Conservation (phyloP, 2,797 vertebrate genomes). For the Tapera naevia region DNA sequence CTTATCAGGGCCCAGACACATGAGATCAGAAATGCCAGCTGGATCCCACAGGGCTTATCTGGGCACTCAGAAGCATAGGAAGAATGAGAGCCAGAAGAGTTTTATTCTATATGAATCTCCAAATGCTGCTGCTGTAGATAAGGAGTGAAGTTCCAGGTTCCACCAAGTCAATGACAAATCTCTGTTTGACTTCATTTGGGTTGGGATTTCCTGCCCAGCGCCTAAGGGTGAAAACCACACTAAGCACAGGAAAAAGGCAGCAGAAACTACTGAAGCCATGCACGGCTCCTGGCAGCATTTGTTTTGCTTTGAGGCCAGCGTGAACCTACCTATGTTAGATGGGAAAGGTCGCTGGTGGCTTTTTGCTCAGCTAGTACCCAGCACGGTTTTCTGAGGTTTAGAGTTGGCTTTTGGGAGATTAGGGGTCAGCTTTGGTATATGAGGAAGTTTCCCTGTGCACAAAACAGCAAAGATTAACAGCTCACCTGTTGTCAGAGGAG, state of each 20-base stretch:
- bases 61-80: conserved; percentile 29
- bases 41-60: conserved; percentile 53
- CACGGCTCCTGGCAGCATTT: neutral
- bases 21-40: conserved; percentile 60
- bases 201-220: conserved; percentile 58
- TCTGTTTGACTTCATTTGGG: conserved; percentile 60
- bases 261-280: neutral
- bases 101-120: conserved; percentile 58
- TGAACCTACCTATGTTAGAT: neutral
- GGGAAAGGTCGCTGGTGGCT: neutral
- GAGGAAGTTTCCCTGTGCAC: neutral
- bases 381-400: neutral
- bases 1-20: conserved; percentile 50
- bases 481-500: rapidly evolving
- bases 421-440: neutral
- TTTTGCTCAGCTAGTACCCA: rapidly evolving
- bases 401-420: neutral
- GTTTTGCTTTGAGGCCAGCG: neutral
- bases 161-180: conserved; percentile 58
- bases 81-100: conserved; percentile 36
- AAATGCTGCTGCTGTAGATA: conserved; percentile 47
- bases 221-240: neutral
- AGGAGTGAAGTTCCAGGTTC: conserved; percentile 25
- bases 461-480: neutral
- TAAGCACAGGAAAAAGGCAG: conserved; percentile 44